Conservation (phyloP, 2,888 invertebrate species). For the Ochropacha duplaris region DNA sequence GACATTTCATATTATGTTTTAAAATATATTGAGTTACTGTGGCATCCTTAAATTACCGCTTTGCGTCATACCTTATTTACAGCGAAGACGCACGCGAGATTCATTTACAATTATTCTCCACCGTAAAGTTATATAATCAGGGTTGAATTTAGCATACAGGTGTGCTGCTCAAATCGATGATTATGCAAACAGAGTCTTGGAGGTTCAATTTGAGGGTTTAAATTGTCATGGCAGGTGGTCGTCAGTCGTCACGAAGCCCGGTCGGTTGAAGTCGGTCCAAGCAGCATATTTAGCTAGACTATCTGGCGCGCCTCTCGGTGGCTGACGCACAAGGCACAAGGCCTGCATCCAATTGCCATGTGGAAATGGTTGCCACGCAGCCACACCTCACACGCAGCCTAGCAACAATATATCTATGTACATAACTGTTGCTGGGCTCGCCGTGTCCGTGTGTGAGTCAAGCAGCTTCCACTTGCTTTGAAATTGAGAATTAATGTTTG, state of each 20-base stretch:
- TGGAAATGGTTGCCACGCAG: slow-evolving; percentile 13
- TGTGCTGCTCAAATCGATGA: neutral
- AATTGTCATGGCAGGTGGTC: neutral
- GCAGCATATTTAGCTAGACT: slow-evolving; percentile 6
- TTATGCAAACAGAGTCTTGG: neutral
- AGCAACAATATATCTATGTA: neutral
- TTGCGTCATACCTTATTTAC: slow-evolving; percentile 41
- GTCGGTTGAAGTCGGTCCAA: slow-evolving; percentile 25
- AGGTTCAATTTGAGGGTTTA: neutral
- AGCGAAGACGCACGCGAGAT: slow-evolving; percentile 3
- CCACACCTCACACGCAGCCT: slow-evolving; percentile 3
- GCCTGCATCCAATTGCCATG: slow-evolving; percentile 42
- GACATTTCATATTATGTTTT: slow-evolving; percentile 9
- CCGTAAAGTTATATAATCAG: neutral
- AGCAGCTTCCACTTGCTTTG: neutral
- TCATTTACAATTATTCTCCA: neutral
- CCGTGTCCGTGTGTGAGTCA: neutral
- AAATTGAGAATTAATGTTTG: no score
- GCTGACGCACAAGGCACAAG: slow-evolving; percentile 40
- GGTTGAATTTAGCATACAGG: neutral
- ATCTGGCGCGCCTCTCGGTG: slow-evolving; percentile 20
- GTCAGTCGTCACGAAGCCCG: slow-evolving; percentile 1
- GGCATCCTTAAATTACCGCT: slow-evolving; percentile 33
- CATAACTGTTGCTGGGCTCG: neutral
- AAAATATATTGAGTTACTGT: slow-evolving; percentile 26